Evolutionary conservation across 2,888 invertebrate genomes (phyloP).

Genomic region (Bellardia pandia): DNA sequence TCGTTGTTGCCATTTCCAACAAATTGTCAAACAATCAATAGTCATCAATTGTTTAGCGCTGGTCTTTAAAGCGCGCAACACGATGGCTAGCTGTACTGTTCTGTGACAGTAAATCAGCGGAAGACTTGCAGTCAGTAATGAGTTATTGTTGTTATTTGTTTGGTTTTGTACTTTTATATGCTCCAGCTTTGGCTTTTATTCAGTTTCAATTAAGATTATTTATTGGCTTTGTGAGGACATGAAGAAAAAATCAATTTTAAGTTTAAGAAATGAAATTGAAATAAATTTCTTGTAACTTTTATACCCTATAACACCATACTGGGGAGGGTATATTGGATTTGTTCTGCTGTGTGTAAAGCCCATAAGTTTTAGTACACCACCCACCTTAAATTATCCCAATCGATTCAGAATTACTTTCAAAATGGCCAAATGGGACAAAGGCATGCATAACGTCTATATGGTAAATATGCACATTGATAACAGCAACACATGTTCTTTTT

Average conservation of each 20-base stretch:
- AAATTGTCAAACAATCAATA: conserved; percentile 29
- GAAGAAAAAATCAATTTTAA: neutral
- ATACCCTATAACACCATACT: too few relatives aligned
- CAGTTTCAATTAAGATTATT: neutral
- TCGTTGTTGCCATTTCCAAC: conserved; percentile 4
- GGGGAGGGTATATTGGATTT: too few relatives aligned
- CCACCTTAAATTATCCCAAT: too few relatives aligned
- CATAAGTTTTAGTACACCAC: too few relatives aligned
- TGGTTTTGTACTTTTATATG: neutral
- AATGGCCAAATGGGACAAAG: too few relatives aligned
- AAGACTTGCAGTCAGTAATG: conserved; percentile 29
- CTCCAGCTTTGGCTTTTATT: neutral
- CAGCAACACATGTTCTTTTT: too few relatives aligned
- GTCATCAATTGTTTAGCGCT: conserved; percentile 17
- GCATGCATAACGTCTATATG: too few relatives aligned
- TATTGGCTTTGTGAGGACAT: neutral
- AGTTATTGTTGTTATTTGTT: neutral
- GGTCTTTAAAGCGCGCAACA: neutral
- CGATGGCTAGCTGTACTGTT: neutral
- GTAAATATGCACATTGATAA: too few relatives aligned
- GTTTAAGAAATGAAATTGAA: neutral
- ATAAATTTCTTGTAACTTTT: too few relatives aligned
- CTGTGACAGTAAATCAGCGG: neutral
- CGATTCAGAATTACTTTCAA: too few relatives aligned
- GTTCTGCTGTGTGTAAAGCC: too few relatives aligned